These are phyloP conservation scores for Pelecanoides urinatrix DNA, from an alignment of 2,113 vertebrate species.

Conservation along the genomic window DNA sequence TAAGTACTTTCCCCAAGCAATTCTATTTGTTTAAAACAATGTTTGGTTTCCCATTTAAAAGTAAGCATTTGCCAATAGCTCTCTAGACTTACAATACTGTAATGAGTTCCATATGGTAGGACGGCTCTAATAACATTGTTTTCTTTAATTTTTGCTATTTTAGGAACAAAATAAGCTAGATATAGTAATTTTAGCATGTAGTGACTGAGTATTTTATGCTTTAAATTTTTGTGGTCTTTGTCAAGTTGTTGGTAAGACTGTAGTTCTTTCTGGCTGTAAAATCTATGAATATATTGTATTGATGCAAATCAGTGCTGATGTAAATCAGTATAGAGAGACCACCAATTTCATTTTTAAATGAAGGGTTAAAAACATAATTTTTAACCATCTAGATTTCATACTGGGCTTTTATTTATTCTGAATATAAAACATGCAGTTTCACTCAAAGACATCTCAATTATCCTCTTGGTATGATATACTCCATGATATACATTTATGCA, in stretches of 20 bases:
- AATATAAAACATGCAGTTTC: neutral
- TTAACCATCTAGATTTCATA: neutral
- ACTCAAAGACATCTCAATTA: neutral
- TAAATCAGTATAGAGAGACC: neutral
- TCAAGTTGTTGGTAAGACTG: neutral
- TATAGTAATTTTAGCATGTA: neutral
- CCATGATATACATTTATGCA: neutral
- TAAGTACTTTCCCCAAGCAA: neutral
- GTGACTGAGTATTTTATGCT: neutral
- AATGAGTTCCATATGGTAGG: slow-evolving; percentile 45
- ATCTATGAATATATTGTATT: neutral
- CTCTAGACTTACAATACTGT: neutral
- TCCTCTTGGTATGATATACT: neutral
- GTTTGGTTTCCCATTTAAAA: slow-evolving; percentile 13
- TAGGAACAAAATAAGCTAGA: neutral
- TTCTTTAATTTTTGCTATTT: neutral
- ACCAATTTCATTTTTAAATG: neutral
- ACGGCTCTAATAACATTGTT: neutral
- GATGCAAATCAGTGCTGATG: neutral
- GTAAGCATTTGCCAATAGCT: slow-evolving; percentile 18
- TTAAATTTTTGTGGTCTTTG: neutral
- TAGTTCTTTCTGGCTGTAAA: neutral
- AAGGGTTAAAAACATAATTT: neutral
- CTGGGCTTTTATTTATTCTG: neutral
- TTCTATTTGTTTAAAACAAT: slow-evolving; percentile 4